Evolutionary conservation across 92 coral and sea anemone genomes (phyloP).

Genomic region (Meandrina meandrites): DNA sequence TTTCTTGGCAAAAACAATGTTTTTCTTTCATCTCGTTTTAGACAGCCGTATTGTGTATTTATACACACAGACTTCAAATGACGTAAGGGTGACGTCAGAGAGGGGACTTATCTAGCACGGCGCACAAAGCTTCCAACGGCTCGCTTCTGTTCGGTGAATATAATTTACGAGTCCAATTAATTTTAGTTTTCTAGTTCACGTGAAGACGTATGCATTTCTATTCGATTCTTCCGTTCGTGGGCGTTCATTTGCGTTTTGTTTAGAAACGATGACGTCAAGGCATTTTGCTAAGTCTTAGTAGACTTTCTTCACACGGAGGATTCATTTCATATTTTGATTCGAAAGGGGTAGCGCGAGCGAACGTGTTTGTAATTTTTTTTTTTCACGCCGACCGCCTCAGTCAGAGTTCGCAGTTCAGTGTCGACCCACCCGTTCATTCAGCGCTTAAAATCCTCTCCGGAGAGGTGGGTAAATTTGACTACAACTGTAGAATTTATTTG

Average conservation of each 20-base stretch:
- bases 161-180: constrained; percentile 51
- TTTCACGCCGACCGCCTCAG: constrained; percentile 7
- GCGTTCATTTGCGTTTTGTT: constrained; percentile 45
- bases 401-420: constrained; percentile 7
- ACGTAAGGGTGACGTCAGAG: constrained; percentile 50
- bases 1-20: constrained; percentile 39
- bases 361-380: neutral
- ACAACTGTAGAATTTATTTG: neutral
- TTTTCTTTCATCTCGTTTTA: constrained; percentile 36
- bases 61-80: constrained; percentile 51
- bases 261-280: constrained; percentile 46
- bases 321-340: constrained; percentile 39
- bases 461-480: constrained; percentile 1
- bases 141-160: constrained; percentile 30
- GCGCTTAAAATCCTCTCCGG: constrained; percentile 4
- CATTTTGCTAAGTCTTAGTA: constrained; percentile 24
- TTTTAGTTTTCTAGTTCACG: constrained; percentile 31
- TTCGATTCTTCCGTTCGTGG: constrained; percentile 45
- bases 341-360: constrained; percentile 4
- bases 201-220: constrained; percentile 40
- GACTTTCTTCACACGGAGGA: constrained; percentile 12
- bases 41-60: constrained; percentile 48
- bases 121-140: constrained; percentile 31
- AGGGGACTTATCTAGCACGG: constrained; percentile 29
- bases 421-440: neutral